phyloP scores from a whole-genome alignment of 2,797 vertebrate genomes.

The Rallus crepitans region DNA sequence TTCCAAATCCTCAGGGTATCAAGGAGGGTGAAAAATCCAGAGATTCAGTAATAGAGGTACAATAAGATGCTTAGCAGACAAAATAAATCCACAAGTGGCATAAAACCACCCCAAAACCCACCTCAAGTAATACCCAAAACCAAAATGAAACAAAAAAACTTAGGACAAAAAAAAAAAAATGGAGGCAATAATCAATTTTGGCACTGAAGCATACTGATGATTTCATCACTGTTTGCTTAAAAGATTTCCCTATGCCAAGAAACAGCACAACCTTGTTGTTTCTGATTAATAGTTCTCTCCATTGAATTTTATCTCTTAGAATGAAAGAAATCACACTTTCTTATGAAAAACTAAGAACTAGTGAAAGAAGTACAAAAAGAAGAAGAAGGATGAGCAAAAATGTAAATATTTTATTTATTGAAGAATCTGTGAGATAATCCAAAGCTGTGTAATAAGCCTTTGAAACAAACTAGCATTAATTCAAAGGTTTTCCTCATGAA shows the following conservation, averaged over 20 bases:
- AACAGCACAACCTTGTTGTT: background rate
- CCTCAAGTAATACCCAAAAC: background rate
- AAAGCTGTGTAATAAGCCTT: background rate
- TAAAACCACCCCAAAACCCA: background rate
- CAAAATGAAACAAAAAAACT: background rate
- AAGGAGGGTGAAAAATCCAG: background rate
- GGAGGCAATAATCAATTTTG: background rate
- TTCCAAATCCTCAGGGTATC: too few relatives aligned
- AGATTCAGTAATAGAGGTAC: background rate
- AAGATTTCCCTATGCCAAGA: background rate
- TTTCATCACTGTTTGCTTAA: background rate
- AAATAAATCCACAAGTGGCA: background rate
- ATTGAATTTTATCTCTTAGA: background rate
- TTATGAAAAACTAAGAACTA: background rate
- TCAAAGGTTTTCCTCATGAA: background rate
- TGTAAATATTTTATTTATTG: background rate
- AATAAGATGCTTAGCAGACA: background rate
- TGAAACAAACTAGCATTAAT: background rate
- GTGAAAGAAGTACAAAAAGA: background rate
- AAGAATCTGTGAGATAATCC: background rate
- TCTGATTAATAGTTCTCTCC: background rate
- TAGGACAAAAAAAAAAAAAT: background rate
- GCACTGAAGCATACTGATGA: background rate
- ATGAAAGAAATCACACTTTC: background rate
- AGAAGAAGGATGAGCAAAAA: rapidly evolving